Evolutionary conservation across 2,113 vertebrate genomes (phyloP), one percentile per base, ranked within the genome.

Genomic region (Brevimyrus niger): DNA sequence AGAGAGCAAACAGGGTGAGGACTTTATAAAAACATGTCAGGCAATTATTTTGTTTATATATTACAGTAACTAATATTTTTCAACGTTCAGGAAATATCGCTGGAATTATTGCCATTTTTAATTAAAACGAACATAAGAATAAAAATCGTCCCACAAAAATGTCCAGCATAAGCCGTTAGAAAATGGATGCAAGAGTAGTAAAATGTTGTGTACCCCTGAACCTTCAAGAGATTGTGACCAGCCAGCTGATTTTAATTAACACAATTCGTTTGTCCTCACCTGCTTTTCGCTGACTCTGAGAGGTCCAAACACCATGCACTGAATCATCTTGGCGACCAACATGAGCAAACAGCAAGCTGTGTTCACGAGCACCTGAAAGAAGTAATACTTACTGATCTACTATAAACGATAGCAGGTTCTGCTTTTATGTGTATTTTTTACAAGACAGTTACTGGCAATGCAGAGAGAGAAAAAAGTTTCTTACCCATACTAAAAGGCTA

Each of bases 321-420:
- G 98, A 93, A 99, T 97, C 19, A 97, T 94, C 90, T 98, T 98
- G 2, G 97, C 98, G 88, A 98, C 95, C 91, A 99, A 89, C 97
- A 99, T 99, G 93, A 99, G 94, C n/a, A 96, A 94, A 89, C 98
- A 99, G 94, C 98, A 99, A 87, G 96, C 97, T n/a, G 97, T 98
- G 89, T 99, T 99, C 90, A 99, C 98, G 0, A 99, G 93, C 1
- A 99, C 97, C 95, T 95, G 87, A 69, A 69, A 69, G 8, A 69
- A 69, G 61, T 27, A 31, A 11, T 11, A 69, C 4, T 69, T 69
- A 69, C 61, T 69, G 3, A 69, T 69, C n/a, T 69, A 31, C 27
- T 31, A 61, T 61, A 61, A 8, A 1, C 23, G 55, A 58, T n/a
- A 58, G 21, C 21, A 3, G 21, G 55, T 58, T 58, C 1, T n/a